Evolutionary conservation across 2,797 vertebrate genomes (phyloP).

Genomic region (Botia almorhae): DNA sequence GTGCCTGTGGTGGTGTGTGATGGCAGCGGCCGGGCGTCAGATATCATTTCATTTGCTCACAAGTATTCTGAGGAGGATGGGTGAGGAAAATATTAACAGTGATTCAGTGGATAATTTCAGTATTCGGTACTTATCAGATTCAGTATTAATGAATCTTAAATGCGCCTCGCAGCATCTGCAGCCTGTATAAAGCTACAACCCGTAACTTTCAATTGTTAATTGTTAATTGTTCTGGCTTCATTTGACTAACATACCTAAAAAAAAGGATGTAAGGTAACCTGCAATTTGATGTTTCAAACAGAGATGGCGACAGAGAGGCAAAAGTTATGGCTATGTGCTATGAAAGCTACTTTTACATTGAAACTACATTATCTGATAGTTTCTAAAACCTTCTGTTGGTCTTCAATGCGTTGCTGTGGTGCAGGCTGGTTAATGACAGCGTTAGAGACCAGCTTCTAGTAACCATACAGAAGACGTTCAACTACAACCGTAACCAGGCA

Average conservation of each 20-base stretch:
- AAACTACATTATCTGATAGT: too few species aligned
- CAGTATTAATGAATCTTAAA: too few species aligned
- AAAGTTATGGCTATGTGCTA: too few species aligned
- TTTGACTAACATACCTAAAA: too few species aligned
- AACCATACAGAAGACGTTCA: constrained; percentile 98
- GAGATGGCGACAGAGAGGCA: too few species aligned
- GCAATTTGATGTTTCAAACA: too few species aligned
- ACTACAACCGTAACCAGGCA: constrained; percentile 90
- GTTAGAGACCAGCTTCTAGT: constrained; percentile 91
- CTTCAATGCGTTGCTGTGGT: neutral
- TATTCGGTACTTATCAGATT: too few species aligned
- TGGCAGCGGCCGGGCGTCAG: constrained; percentile 91
- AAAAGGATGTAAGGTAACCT: too few species aligned
- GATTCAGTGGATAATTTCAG: neutral
- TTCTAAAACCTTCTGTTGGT: too few species aligned
- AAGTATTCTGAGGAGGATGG: constrained; percentile 94
- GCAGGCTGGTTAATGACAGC: constrained; percentile 48
- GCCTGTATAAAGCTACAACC: neutral
- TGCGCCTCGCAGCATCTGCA: neutral
- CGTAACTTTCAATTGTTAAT: too few species aligned
- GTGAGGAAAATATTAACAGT: constrained; percentile 72
- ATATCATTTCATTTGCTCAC: constrained; percentile 95
- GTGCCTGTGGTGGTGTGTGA: constrained; percentile 95
- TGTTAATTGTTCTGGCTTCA: too few species aligned
- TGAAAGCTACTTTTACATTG: too few species aligned